A percentile compares a stretch with the other conserved stretches of the same genome.
Evolutionary conservation across 1,140 invertebrate genomes (phyloP).

Genomic region (Lordiphosa clarofinis): DNA sequence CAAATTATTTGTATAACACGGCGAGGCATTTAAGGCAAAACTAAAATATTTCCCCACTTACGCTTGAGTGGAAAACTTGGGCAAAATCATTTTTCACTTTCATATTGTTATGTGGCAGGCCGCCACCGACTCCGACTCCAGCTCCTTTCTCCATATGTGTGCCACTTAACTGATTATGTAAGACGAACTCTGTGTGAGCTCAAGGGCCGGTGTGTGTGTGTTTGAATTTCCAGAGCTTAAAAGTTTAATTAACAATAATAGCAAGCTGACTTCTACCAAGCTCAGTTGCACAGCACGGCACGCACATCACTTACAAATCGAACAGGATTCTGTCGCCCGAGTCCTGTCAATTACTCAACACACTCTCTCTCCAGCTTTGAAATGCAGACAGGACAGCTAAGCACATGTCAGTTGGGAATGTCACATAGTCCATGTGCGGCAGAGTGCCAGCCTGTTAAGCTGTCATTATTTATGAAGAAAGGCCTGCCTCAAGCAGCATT

Average conservation of each 20-base stretch:
- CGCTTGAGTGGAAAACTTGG: conserved; percentile 49
- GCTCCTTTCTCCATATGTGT: conserved; percentile 24
- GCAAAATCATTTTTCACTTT: conserved; percentile 73
- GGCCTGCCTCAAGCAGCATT: conserved; percentile 28
- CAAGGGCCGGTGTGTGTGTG: not conserved
- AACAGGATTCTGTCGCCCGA: conserved; percentile 40
- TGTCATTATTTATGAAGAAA: conserved; percentile 60
- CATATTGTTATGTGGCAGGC: conserved; percentile 57
- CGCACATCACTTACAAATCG: conserved; percentile 21
- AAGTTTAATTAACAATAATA: conserved; percentile 63
- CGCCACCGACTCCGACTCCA: conserved; percentile 5
- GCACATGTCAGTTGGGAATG: conserved; percentile 59
- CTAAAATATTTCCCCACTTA: conserved; percentile 43
- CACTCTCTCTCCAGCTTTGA: conserved; percentile 9
- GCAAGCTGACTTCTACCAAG: conserved; percentile 22
- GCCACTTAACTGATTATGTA: conserved; percentile 73
- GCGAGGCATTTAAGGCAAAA: conserved; percentile 32
- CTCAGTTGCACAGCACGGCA: conserved; percentile 11
- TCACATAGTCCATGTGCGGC: conserved; percentile 14
- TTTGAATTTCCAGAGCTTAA: conserved; percentile 37
- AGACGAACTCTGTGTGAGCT: conserved; percentile 27
- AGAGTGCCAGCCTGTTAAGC: conserved; percentile 45
- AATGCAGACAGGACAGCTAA: conserved; percentile 27
- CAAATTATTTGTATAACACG: conserved; percentile 62
- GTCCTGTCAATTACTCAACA: conserved; percentile 60